Evolutionary conservation across 2,113 vertebrate species (phyloP).

Genomic region (Siniperca chuatsi): DNA sequence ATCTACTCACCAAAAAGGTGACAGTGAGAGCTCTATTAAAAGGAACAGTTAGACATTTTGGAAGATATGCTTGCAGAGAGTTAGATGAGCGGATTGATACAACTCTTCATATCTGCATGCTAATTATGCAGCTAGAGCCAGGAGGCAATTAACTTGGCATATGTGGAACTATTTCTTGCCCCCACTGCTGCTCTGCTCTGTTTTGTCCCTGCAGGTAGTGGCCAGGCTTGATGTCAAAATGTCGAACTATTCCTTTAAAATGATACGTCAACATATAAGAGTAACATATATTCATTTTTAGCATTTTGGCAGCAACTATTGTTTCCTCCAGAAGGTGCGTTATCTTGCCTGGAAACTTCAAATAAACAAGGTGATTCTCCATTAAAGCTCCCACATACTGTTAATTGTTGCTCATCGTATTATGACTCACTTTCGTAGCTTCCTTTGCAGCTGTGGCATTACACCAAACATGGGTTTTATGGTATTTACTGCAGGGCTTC

Average conservation of each 20-base stretch:
- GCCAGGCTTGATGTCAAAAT: background rate
- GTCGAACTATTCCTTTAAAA: background rate
- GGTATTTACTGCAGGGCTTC: background rate
- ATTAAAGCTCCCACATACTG: background rate
- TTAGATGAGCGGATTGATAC: no score
- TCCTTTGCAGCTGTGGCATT: background rate
- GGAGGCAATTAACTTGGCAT: background rate
- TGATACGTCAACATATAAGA: background rate
- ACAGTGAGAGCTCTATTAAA: no score
- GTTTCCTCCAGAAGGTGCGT: background rate
- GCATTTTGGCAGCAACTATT: background rate
- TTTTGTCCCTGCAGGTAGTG: background rate
- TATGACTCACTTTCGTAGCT: background rate
- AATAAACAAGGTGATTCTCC: background rate
- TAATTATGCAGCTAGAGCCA: background rate
- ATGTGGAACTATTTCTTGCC: background rate
- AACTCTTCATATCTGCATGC: no score
- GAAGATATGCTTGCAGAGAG: no score
- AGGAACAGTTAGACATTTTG: no score
- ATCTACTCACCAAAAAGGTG: no score
- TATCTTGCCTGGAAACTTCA: no score
- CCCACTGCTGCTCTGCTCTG: background rate
- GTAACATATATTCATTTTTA: background rate
- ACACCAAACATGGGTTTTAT: background rate
- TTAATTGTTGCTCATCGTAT: background rate